These are phyloP conservation scores for Trichogramma evanescens DNA, from an alignment of 2,888 invertebrate genomes.

Conservation along the genomic window DNA sequence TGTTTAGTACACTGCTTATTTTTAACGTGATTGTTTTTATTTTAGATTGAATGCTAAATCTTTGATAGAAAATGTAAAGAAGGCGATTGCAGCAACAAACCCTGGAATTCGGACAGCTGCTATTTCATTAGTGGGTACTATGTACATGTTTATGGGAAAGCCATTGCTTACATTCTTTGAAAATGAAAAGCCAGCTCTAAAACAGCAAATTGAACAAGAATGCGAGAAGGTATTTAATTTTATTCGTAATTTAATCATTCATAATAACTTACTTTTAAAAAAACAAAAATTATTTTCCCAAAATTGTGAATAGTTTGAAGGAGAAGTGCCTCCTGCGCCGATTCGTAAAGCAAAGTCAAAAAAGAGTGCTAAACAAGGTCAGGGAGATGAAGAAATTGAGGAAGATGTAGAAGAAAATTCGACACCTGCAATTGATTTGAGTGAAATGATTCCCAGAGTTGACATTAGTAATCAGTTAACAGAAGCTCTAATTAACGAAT, in stretches of 20 bases:
- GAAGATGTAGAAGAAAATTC: conserved; percentile 48
- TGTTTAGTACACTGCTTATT: neutral
- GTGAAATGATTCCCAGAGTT: conserved; percentile 66
- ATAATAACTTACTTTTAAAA: neutral
- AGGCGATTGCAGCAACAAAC: conserved; percentile 77
- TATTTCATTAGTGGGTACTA: conserved; percentile 65
- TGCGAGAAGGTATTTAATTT: conserved; percentile 62
- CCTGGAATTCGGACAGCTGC: conserved; percentile 75
- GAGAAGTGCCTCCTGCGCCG: conserved; percentile 33
- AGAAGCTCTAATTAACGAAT: conserved; percentile 69
- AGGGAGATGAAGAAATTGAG: conserved; percentile 48
- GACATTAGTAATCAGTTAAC: conserved; percentile 81
- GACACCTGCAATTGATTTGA: conserved; percentile 46
- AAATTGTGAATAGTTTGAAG: conserved; percentile 25
- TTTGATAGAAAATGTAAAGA: conserved; percentile 71
- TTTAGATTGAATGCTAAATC: conserved; percentile 61
- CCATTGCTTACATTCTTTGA: conserved; percentile 73
- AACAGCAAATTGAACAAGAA: conserved; percentile 78
- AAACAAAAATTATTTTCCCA: neutral
- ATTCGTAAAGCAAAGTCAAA: conserved; percentile 32
- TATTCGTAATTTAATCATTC: neutral
- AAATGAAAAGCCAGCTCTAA: conserved; percentile 75
- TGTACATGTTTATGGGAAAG: conserved; percentile 77
- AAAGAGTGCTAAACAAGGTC: conserved; percentile 29
- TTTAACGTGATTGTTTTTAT: conserved; percentile 6